These are phyloP conservation scores for Serilophus lunatus DNA, from an alignment of 2,113 vertebrate genomes.

Conservation along the genomic window DNA sequence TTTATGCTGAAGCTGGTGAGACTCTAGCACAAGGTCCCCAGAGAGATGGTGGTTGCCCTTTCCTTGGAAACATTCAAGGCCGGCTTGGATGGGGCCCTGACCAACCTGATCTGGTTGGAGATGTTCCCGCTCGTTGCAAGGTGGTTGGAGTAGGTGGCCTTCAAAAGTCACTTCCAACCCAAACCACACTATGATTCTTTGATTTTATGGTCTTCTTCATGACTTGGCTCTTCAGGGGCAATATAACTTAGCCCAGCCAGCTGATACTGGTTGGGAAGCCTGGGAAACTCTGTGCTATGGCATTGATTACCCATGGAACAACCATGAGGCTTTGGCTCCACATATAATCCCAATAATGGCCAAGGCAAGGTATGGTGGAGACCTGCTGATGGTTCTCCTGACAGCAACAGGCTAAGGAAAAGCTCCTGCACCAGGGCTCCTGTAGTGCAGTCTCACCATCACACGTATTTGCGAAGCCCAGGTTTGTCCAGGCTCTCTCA, in stretches of 20 bases:
- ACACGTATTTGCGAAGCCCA: neutral
- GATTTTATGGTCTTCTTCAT: neutral
- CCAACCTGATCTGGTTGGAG: neutral
- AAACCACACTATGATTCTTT: neutral
- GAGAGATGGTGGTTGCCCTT: neutral
- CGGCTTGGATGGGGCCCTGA: neutral
- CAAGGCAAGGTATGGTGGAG: rapidly evolving
- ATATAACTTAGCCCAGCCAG: no score
- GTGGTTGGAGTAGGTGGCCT: neutral
- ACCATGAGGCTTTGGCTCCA: rapidly evolving
- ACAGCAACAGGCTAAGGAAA: rapidly evolving
- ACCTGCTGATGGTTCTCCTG: neutral
- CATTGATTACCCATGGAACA: rapidly evolving
- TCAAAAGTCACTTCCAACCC: neutral
- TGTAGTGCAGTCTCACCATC: neutral
- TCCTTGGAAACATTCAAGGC: neutral
- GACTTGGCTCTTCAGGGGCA: neutral
- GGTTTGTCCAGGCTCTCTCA: neutral
- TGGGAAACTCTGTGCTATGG: neutral
- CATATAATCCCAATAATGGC: neutral
- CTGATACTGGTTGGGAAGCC: neutral
- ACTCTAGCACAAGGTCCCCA: neutral
- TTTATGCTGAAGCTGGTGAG: neutral
- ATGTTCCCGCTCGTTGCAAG: neutral
- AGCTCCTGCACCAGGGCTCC: neutral